These are phyloP conservation scores for Chaetura pelagica DNA, from an alignment of 2,113 vertebrate genomes.

Conservation along the genomic window DNA sequence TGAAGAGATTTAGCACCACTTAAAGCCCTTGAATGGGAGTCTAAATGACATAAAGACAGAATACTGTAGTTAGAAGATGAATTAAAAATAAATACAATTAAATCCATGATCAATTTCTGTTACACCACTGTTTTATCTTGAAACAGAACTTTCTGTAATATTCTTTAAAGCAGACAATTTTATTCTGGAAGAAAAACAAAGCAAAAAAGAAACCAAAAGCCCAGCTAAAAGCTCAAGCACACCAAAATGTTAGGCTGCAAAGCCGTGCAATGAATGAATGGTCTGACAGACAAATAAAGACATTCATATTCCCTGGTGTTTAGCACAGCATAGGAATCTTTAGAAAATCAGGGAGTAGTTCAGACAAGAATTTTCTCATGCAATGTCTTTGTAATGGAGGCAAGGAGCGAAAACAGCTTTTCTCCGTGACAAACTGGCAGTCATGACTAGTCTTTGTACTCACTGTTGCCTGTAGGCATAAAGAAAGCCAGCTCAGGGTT, in stretches of 20 bases:
- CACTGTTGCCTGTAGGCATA: not conserved
- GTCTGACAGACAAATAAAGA: not conserved
- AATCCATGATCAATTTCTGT: not conserved
- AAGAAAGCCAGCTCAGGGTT: not conserved
- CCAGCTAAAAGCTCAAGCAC: not conserved
- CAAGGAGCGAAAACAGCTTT: not conserved
- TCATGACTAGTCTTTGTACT: not conserved
- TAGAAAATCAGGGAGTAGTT: not conserved
- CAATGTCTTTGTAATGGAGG: not conserved
- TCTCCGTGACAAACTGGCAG: not conserved
- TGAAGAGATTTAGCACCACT: conserved; percentile 23
- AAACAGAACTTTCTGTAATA: not conserved
- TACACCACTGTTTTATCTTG: not conserved
- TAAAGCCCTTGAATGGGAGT: not conserved
- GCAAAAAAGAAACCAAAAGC: not conserved
- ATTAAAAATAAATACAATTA: not conserved
- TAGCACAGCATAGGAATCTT: not conserved
- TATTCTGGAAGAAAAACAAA: no score
- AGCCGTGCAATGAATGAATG: not conserved
- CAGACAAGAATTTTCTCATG: not conserved
- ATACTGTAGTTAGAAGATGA: not conserved
- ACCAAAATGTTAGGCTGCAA: not conserved
- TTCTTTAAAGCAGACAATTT: not conserved
- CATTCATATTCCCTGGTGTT: not conserved
- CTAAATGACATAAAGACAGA: not conserved